Evolutionary conservation across 2,113 vertebrate genomes (phyloP), one percentile per base, ranked within the genome.

Genomic region (Hystrix brachyura): DNA sequence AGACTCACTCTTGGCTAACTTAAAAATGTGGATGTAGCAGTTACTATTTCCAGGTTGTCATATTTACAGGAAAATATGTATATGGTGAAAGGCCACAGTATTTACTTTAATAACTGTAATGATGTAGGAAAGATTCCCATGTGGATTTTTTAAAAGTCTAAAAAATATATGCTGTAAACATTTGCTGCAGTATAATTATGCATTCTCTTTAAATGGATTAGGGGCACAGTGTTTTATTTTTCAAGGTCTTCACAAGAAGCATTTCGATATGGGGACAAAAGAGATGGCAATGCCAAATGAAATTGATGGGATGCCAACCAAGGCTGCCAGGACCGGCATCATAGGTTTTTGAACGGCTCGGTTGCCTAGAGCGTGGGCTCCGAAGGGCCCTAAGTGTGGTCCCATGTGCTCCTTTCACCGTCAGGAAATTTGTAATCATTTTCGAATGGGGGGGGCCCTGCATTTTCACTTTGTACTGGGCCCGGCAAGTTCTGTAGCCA

Each of bases 1-100:
- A 89, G 48, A 90, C 74, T 96, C 97, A 96, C 82, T 74, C 65
- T 91, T 97, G 97, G 97, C 95, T 97, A 94, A 95, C 95, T 87
- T 79, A 96, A 94, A 65, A 95, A 53, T 96, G 78, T 69, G 83
- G 82, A 91, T 98, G 92, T 60, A 97, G 91, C 87, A 69, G 82
- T 92, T 90, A 91, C 92, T 87, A 93, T 97, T 96, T 92, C 89
- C 62, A 93, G 74, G 85, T 65, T 98, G 95, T 92, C 83, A 85
- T 93, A 96, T 97, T 95, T 96, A 97, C 97, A 57, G 48, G 32
- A 96, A 98, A 97, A 88, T 85, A 29, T 94, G 90, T 98, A 95
- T 94, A 78, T 97, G 82, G 12, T 97, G 69, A 43, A 94, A 87
- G 97, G 90, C 94, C 87, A 85, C 94, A 82, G 38, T 90, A 85